Evolutionary conservation across 2,888 invertebrate species (phyloP).

Genomic region (Alloplasta piceator): DNA sequence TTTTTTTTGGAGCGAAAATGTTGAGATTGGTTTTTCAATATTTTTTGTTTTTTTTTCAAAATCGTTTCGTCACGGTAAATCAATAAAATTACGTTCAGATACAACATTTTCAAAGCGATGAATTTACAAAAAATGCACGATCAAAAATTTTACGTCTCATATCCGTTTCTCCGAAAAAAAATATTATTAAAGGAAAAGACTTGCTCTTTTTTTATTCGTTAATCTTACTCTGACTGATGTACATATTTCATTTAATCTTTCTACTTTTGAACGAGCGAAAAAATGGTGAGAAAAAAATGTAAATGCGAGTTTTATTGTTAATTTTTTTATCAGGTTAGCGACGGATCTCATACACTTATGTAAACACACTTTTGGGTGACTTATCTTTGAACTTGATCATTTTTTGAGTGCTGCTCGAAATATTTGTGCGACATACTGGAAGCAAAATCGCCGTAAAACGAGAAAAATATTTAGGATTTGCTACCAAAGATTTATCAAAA

Average conservation of each 20-base stretch:
- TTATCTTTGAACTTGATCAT: too few species aligned
- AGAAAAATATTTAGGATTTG: too few species aligned
- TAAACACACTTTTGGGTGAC: background rate
- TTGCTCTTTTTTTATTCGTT: conserved; percentile 15
- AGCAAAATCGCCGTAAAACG: too few species aligned
- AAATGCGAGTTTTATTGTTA: conserved; percentile 20
- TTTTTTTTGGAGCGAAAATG: too few species aligned
- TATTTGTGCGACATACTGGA: too few species aligned
- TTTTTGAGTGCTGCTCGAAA: too few species aligned
- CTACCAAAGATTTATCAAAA: too few species aligned
- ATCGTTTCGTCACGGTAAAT: too few species aligned
- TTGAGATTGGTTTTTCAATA: background rate
- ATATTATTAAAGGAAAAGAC: too few species aligned
- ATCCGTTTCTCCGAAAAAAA: too few species aligned
- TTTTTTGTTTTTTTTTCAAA: background rate
- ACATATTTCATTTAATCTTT: conserved; percentile 39
- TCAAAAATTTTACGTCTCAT: background rate
- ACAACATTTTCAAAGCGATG: background rate
- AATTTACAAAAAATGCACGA: background rate
- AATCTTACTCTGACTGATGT: conserved; percentile 48
- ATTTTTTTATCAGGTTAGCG: too few species aligned
- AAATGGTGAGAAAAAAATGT: conserved; percentile 18
- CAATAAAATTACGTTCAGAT: background rate
- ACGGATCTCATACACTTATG: background rate
- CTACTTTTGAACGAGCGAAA: conserved; percentile 29